Percentiles rank a stretch among this genome's conserved stretches.
phyloP scores from a whole-genome alignment of 1,140 invertebrate genomes.

The Drusus annulatus region DNA sequence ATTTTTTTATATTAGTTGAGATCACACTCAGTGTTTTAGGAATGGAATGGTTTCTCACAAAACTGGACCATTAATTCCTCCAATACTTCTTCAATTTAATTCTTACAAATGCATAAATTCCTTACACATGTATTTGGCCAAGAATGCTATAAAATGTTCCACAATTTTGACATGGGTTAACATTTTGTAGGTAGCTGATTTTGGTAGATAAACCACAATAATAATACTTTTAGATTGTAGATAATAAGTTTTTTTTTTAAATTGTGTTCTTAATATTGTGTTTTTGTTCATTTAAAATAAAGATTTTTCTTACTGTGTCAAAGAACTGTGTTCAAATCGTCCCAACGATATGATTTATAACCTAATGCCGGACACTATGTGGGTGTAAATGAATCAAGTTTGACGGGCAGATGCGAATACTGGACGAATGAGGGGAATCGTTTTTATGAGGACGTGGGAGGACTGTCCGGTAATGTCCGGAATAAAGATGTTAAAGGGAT shows the following conservation, averaged over 20 bases:
- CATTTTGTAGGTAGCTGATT: not conserved
- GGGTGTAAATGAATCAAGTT: constrained; percentile 38
- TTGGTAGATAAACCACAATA: not conserved
- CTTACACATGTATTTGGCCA: too few relatives aligned
- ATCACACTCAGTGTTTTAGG: not conserved
- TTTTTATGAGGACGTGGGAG: constrained; percentile 35
- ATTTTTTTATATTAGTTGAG: not conserved
- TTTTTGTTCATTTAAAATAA: not conserved
- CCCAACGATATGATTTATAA: constrained; percentile 7
- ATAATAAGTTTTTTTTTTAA: too few relatives aligned
- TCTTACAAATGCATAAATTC: too few relatives aligned
- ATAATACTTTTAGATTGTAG: not conserved
- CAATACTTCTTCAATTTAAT: not conserved
- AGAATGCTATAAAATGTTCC: not conserved
- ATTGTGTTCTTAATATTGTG: too few relatives aligned
- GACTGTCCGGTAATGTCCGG: constrained; percentile 27
- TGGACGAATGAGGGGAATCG: constrained; percentile 12
- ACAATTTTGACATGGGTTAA: not conserved
- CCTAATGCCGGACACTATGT: not conserved
- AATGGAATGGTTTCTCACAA: not conserved
- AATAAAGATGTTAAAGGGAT: constrained; percentile 46
- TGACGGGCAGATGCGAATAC: constrained; percentile 40
- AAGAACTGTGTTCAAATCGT: not conserved
- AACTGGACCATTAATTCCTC: not conserved
- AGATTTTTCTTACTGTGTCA: not conserved